Conservation (phyloP, 1,140 invertebrate genomes). For the Heliconius hermathena region DNA sequence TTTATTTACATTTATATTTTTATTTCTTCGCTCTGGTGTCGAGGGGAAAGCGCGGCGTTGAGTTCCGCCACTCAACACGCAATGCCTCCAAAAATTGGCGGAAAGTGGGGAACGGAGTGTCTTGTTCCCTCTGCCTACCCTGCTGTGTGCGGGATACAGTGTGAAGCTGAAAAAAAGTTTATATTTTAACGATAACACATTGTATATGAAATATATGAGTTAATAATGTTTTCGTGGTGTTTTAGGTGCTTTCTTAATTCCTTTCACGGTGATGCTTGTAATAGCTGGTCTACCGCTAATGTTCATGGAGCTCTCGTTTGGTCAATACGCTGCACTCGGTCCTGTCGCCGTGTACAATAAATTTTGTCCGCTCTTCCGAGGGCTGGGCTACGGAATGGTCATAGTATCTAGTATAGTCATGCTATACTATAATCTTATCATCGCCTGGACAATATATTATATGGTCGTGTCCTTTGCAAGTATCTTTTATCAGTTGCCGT, state of each 20-base stretch:
- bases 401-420: conserved; percentile 92
- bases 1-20: too few species aligned
- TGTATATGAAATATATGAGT: background rate
- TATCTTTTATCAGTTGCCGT: conserved; percentile 85
- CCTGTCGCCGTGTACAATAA: conserved; percentile 87
- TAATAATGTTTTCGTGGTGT: conserved; percentile 31
- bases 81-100: too few species aligned
- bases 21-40: too few species aligned
- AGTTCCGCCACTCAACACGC: too few species aligned
- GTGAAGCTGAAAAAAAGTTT: too few species aligned
- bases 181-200: too few species aligned
- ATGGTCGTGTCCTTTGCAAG: conserved; percentile 88
- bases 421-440: conserved; percentile 93
- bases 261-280: conserved; percentile 92
- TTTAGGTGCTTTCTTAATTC: conserved; percentile 90
- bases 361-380: conserved; percentile 87
- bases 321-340: conserved; percentile 88
- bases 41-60: too few species aligned
- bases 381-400: conserved; percentile 92
- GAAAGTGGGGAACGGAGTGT: too few species aligned
- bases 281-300: conserved; percentile 93
- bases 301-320: conserved; percentile 93
- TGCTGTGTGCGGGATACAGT: too few species aligned
- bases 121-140: too few species aligned
- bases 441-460: conserved; percentile 93